These are phyloP conservation scores for Eubasilissa splendida DNA, from an alignment of 2,888 invertebrate genomes.

Conservation along the genomic window DNA sequence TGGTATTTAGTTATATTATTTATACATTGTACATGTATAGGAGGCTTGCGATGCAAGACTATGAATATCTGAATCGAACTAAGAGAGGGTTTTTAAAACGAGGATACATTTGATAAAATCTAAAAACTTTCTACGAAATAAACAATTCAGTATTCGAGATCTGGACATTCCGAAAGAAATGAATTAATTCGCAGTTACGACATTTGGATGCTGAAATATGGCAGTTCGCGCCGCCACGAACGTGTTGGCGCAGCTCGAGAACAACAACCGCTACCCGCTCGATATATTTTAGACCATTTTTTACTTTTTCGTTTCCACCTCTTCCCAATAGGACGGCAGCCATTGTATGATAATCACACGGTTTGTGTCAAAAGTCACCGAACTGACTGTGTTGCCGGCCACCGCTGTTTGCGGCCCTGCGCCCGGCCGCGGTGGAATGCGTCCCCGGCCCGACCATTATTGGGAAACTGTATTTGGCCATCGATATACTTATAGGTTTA, in stretches of 20 bases:
- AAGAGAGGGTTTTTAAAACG: no score
- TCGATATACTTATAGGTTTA: no score
- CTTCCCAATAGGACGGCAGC: constrained; percentile 44
- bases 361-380: constrained; percentile 58
- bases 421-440: no score
- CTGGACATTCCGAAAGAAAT: constrained; percentile 19
- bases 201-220: constrained; percentile 15
- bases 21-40: no score
- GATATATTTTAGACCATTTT: constrained; percentile 51
- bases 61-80: no score
- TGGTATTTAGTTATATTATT: no score
- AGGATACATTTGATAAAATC: no score
- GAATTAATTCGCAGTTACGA: constrained; percentile 26
- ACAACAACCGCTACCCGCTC: constrained; percentile 43
- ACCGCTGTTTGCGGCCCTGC: constrained; percentile 20
- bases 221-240: constrained; percentile 22
- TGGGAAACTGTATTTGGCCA: no score
- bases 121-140: not conserved
- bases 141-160: constrained; percentile 17
- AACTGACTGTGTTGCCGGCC: constrained; percentile 55
- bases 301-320: constrained; percentile 45
- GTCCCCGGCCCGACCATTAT: no score
- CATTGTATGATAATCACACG: constrained; percentile 58
- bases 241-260: constrained; percentile 39
- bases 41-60: no score